phyloP scores from a whole-genome alignment of 2,888 invertebrate genomes.

The Flexamia atlantica region DNA sequence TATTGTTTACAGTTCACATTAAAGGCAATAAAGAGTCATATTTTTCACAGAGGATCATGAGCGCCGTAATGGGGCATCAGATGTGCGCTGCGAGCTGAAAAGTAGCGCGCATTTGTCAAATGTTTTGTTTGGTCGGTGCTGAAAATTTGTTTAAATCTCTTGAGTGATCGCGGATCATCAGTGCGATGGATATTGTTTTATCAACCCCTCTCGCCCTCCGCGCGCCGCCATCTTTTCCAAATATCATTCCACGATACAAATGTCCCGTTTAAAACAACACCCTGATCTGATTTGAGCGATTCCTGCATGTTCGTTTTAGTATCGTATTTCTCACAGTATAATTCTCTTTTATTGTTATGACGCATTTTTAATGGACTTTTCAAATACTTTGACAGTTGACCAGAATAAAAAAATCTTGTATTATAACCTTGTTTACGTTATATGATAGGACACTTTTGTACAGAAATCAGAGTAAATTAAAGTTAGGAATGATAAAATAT shows the following conservation, averaged over 20 bases:
- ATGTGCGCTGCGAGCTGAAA: constrained; percentile 62
- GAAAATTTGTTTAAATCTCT: constrained; percentile 65
- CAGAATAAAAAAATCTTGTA: no score
- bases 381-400: no score
- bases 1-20: constrained; percentile 57
- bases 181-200: constrained; percentile 64
- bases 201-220: constrained; percentile 57
- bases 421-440: no score
- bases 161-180: constrained; percentile 65
- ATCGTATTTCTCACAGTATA: not conserved
- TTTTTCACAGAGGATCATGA: constrained; percentile 61
- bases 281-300: not conserved
- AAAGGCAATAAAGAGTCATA: constrained; percentile 59
- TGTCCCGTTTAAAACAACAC: constrained; percentile 29
- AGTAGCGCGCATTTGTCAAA: constrained; percentile 64
- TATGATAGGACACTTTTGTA: no score
- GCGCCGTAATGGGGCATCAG: constrained; percentile 62
- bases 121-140: constrained; percentile 65
- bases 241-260: constrained; percentile 58
- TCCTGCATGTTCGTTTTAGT: not conserved
- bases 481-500: no score
- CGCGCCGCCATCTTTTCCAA: constrained; percentile 61
- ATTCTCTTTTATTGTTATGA: not conserved
- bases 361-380: no score
- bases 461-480: no score